phyloP scores from a whole-genome alignment of 2,888 invertebrate genomes.

The Horisme vitalbata region DNA sequence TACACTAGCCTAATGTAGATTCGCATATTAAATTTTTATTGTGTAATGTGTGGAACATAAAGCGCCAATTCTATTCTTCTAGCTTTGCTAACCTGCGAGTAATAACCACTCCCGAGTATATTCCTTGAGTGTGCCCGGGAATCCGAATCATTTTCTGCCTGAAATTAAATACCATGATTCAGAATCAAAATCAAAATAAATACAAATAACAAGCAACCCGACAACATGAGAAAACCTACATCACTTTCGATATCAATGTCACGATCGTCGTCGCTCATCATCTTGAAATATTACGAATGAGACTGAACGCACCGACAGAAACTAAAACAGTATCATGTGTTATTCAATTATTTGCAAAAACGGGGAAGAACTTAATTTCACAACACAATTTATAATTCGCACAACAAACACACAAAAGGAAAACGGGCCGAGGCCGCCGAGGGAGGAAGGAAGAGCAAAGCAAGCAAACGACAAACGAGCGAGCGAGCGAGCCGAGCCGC shows the following conservation, averaged over 20 bases:
- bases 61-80: neutral
- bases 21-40: constrained; percentile 9
- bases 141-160: constrained; percentile 93
- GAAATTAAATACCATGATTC: constrained; percentile 44
- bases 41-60: constrained; percentile 4
- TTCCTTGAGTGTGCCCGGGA: constrained; percentile 85
- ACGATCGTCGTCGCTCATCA: constrained; percentile 97
- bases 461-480: too few species aligned
- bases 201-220: constrained; percentile 37
- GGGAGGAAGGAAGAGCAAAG: too few species aligned
- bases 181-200: constrained; percentile 46
- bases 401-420: constrained; percentile 8
- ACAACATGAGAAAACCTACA: constrained; percentile 84
- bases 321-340: constrained; percentile 53
- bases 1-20: too few species aligned
- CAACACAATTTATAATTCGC: constrained; percentile 5
- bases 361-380: neutral
- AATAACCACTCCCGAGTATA: constrained; percentile 86
- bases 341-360: constrained; percentile 17
- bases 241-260: constrained; percentile 98
- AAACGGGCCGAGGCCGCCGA: too few species aligned
- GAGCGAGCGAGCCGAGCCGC: too few species aligned
- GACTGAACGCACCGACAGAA: constrained; percentile 28
- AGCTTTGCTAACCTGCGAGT: constrained; percentile 86
- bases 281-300: constrained; percentile 44